Percentiles rank a stretch among this genome's conserved stretches.
These are phyloP conservation scores for Mixornis gularis DNA, from an alignment of 2,113 vertebrate genomes.

Conservation along the genomic window DNA sequence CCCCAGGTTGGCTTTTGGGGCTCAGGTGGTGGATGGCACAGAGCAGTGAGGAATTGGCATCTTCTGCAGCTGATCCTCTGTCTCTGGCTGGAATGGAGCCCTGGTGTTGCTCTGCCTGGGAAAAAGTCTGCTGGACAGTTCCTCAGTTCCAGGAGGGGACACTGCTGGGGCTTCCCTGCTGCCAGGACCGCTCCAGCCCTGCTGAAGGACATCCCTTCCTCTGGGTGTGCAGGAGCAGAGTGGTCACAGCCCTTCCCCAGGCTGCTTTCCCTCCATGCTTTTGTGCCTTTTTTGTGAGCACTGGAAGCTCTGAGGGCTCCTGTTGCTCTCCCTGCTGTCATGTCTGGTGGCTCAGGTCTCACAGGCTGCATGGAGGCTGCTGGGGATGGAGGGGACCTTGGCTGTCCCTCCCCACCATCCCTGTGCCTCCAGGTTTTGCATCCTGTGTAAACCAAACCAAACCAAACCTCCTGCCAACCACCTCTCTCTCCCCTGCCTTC, in stretches of 20 bases:
- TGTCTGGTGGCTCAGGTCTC: background rate
- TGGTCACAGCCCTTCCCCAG: background rate
- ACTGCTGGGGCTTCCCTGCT: background rate
- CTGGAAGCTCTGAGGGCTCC: background rate
- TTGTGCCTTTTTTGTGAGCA: background rate
- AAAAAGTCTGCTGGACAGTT: constrained; percentile 29
- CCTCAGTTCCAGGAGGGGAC: background rate
- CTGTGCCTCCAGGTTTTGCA: background rate
- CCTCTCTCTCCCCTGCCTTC: background rate
- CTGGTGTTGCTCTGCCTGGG: background rate
- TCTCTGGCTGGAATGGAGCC: background rate
- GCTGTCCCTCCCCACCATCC: background rate
- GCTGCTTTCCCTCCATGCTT: background rate
- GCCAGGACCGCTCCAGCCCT: background rate
- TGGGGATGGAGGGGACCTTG: background rate
- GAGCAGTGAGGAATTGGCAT: background rate
- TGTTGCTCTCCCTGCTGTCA: background rate
- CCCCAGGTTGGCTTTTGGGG: background rate
- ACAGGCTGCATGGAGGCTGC: background rate
- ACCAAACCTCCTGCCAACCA: background rate
- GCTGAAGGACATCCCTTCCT: background rate
- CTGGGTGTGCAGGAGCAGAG: background rate
- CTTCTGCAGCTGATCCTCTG: background rate
- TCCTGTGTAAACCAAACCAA: background rate
- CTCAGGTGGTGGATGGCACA: background rate